Base-by-base conservation (phyloP, 2,113 vertebrate genomes). In the Erpornis zantholeuca region DNA sequence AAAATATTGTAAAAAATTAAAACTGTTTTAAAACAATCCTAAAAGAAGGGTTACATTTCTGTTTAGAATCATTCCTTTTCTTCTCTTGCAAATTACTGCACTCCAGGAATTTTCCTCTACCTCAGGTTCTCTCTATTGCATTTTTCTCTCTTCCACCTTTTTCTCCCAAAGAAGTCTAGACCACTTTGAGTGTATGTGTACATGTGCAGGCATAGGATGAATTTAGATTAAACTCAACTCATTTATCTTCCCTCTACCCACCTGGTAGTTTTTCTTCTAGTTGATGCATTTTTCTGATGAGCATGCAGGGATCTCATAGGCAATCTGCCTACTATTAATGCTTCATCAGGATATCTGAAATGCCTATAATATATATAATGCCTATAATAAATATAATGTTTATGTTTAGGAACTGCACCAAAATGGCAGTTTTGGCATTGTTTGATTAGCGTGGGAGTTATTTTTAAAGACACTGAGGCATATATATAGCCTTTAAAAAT, bases 1-100 rank as follows among this genome's bases (percentile, higher is more conserved):
- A 77, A 96, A 92, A 83, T 22, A 90, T 91, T 79, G 54, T 90
- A 33, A 85, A 95, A 97, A 85, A 56, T 35, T 35, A 78, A 69
- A 82, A 25, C 9, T 65, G 10, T 60, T 87, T 54, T 1, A 17
- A 69, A 61, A 69, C 68, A 85, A 80, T 71, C 33, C 71, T 92
- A 63, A 81, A 86, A 86, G 35, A 70, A 45, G 8, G 2, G 7
- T 27, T 90, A 7, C 8, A 13, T 65, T 90, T 45, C 28, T 35
- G 15, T 76, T 77, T 64, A 29, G 6, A 68, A 65, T 80, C 2
- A 57, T 89, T 82, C 9, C 1, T 84, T 71, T 52, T 79, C 35
- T 42, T 72, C 28, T 80, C 24, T 31, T 71, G 80, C 12, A 28
- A 56, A 44, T 77, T 57, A 17, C 14, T 73, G 27, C 4, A 59